Evolutionary conservation across 2,888 invertebrate genomes (phyloP), one percentile per base, ranked within the genome.

Genomic region (Watsonalla cultraria): DNA sequence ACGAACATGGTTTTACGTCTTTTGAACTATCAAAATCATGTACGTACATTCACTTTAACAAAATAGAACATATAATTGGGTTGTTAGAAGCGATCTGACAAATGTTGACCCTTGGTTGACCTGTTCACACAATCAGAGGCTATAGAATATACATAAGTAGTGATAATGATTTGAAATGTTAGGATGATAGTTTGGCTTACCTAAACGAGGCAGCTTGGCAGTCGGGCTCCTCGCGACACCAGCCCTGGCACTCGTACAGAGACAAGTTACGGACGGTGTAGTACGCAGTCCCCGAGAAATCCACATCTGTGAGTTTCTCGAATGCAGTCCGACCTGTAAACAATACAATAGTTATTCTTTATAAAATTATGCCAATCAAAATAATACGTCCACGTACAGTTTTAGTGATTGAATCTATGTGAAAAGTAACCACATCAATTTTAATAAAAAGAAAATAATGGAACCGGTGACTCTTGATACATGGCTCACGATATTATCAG

Each of bases 181-280:
- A 24, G 24, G 24, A 4, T 24, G 24, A 24, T 55, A 52, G 47
- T 51, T 58, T 55, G 54, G 51, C 51, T 54, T 69, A 93, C 93
- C 93, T 93, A 83, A 98, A 98, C 5, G 97, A 95, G 6, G 97
- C 97, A 2, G 98, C 97, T 75, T 96, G 96, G 76, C 98, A 98
- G 76, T 97, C 97, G 0, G 95, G 94, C 72, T 98, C 97, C 78
- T 98, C 97, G 51, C 97, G 92, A 82, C 98, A 98, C 97, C 97
- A 98, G 39, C 97, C 97, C 80, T 98, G 97, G 82, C 98, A 98
- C 85, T 98, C 97, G 90, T 97, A 97, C 49, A 98, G 91, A 13
- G 97, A 96, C 47, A 98, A 92, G 85, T 98, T 98, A 78, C 97
- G 94, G 53, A 97, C 97, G 53, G 96, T 97, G 90, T 97, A 97